Evolutionary conservation across 2,888 invertebrate species (phyloP).

Genomic region (Synanthedon formicaeformis): DNA sequence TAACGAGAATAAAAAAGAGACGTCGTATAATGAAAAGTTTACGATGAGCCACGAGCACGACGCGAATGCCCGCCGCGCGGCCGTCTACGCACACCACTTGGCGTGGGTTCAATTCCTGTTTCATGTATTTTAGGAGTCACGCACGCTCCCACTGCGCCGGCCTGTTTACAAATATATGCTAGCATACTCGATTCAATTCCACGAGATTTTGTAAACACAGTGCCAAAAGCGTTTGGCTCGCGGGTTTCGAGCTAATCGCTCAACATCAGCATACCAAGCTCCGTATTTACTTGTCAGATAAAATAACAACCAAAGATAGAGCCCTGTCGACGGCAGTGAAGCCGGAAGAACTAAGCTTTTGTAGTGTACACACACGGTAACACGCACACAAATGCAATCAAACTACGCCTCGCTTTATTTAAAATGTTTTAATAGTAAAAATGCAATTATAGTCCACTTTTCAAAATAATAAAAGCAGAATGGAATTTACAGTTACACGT

Average conservation of each 20-base stretch:
- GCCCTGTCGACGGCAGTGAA: not conserved
- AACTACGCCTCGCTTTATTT: too few relatives aligned
- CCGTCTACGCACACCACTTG: constrained; percentile 65
- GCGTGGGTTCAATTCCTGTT: constrained; percentile 65
- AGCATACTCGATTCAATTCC: constrained; percentile 57
- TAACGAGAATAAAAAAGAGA: constrained; percentile 49
- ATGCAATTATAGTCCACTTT: too few relatives aligned
- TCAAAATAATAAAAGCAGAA: too few relatives aligned
- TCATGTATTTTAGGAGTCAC: constrained; percentile 63
- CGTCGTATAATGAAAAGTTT: constrained; percentile 61
- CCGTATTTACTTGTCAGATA: too few relatives aligned
- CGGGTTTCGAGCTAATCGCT: constrained; percentile 13
- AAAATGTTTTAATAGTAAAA: too few relatives aligned
- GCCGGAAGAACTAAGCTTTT: too few relatives aligned
- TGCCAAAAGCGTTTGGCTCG: constrained; percentile 46
- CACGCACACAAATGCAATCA: too few relatives aligned
- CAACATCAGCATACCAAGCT: constrained; percentile 8
- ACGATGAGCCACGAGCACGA: constrained; percentile 25
- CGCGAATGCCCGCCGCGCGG: constrained; percentile 32
- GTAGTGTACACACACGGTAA: too few relatives aligned
- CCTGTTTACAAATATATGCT: constrained; percentile 67
- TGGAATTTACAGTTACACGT: too few relatives aligned
- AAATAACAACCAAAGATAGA: too few relatives aligned
- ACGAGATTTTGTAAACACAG: constrained; percentile 58
- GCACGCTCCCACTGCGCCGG: constrained; percentile 35